phyloP scores from a whole-genome alignment of 2,797 vertebrate species.

The Cottoperca gobio region DNA sequence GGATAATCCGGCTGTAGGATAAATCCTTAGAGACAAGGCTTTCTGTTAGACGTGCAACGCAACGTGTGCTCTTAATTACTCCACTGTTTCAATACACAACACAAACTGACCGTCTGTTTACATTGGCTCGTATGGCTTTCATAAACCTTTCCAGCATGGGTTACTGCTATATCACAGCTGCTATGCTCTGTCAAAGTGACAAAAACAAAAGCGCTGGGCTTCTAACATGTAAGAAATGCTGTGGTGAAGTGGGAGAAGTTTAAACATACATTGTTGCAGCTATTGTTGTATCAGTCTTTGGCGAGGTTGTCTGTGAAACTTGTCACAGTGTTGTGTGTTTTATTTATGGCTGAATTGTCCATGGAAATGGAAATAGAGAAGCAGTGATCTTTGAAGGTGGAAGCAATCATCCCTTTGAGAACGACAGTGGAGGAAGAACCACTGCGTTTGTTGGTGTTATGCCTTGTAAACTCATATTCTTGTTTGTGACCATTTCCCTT shows the following conservation, averaged over 20 bases:
- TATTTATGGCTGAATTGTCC: constrained; percentile 2
- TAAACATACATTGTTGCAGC: constrained; percentile 8
- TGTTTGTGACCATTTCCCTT: background rate
- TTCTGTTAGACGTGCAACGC: constrained; percentile 32
- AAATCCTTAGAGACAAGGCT: constrained; percentile 74
- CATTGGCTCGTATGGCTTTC: background rate
- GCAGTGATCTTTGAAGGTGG: background rate
- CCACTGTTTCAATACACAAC: constrained; percentile 26
- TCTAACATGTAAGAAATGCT: background rate
- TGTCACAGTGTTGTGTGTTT: background rate
- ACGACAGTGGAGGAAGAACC: constrained; percentile 11
- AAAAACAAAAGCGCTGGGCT: background rate
- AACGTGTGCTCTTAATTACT: constrained; percentile 51
- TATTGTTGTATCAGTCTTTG: constrained; percentile 3
- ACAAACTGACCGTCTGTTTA: constrained; percentile 7
- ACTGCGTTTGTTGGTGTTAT: background rate
- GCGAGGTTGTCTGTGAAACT: background rate
- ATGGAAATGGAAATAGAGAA: constrained; percentile 19
- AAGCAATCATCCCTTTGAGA: constrained; percentile 11
- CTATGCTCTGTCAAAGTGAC: background rate
- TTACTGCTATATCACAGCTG: no score
- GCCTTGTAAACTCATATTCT: no score
- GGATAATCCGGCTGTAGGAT: constrained; percentile 79
- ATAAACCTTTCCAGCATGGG: background rate
- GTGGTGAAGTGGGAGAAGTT: constrained; percentile 4